phyloP scores from a whole-genome alignment of 2,888 invertebrate genomes.

The Lagria hirta region DNA sequence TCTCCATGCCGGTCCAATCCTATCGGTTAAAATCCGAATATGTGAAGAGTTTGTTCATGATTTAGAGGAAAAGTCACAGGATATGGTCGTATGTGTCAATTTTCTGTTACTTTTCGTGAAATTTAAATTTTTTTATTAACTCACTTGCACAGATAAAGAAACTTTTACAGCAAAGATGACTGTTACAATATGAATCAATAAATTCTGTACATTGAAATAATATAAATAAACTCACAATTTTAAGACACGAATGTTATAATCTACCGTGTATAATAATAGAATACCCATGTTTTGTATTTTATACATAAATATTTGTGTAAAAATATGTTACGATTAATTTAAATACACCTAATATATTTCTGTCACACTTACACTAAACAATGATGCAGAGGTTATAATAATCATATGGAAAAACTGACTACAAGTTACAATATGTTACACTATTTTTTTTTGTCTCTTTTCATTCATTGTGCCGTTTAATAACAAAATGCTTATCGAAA shows the following conservation, averaged over 20 bases:
- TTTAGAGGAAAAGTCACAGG: too few relatives aligned
- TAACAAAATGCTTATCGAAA: slow-evolving; percentile 3
- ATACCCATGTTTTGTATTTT: slow-evolving; percentile 35
- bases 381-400: slow-evolving; percentile 19
- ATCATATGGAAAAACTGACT: slow-evolving; percentile 14
- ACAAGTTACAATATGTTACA: slow-evolving; percentile 10
- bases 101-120: too few relatives aligned
- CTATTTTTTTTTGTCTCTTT: slow-evolving; percentile 6
- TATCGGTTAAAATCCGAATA: too few relatives aligned
- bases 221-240: slow-evolving; percentile 2
- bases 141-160: slow-evolving; percentile 39
- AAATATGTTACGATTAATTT: slow-evolving; percentile 44
- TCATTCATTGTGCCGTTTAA: slow-evolving; percentile 12
- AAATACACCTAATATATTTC: slow-evolving; percentile 39
- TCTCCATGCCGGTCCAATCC: too few relatives aligned
- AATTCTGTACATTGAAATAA: slow-evolving; percentile 26
- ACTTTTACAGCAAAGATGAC: slow-evolving; percentile 35
- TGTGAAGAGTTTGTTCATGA: too few relatives aligned
- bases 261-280: slow-evolving; percentile 29
- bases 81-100: too few relatives aligned
- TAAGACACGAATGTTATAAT: slow-evolving; percentile 29
- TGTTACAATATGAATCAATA: slow-evolving; percentile 25
- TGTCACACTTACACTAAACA: slow-evolving; percentile 35
- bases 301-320: slow-evolving; percentile 44
- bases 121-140: slow-evolving; percentile 34